Evolutionary conservation across 2,888 invertebrate genomes (phyloP).

Genomic region (Colletes collaris): DNA sequence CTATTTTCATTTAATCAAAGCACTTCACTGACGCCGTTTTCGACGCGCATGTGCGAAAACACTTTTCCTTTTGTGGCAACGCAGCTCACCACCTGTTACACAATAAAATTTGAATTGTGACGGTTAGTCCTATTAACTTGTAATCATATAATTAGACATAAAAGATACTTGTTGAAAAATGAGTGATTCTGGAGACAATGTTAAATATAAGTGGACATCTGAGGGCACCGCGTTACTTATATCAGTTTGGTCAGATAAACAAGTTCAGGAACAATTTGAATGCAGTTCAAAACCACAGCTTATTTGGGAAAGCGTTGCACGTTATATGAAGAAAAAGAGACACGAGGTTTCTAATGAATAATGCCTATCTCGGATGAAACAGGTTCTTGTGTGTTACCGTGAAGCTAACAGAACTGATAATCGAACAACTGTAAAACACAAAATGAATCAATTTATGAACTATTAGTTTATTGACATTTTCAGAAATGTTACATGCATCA

Average conservation of each 20-base stretch:
- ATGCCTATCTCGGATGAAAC: slow-evolving; percentile 81
- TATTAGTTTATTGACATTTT: neutral
- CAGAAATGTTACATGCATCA: neutral
- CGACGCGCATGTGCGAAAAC: too few species aligned
- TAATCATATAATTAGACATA: neutral
- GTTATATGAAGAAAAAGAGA: slow-evolving; percentile 81
- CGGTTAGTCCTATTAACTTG: too few species aligned
- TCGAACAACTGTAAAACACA: slow-evolving; percentile 79
- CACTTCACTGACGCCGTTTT: too few species aligned
- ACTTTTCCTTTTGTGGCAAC: too few species aligned
- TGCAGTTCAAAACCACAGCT: slow-evolving; percentile 77
- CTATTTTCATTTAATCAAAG: neutral
- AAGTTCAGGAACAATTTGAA: slow-evolving; percentile 81
- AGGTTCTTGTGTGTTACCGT: slow-evolving; percentile 80
- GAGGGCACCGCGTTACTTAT: slow-evolving; percentile 80
- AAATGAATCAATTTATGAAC: slow-evolving; percentile 73
- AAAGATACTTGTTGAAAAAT: slow-evolving; percentile 51
- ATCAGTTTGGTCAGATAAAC: slow-evolving; percentile 81
- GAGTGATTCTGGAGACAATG: slow-evolving; percentile 75
- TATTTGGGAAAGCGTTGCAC: slow-evolving; percentile 81
- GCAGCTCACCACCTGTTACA: too few species aligned
- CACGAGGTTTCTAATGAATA: slow-evolving; percentile 80
- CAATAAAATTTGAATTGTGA: too few species aligned
- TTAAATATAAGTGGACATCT: slow-evolving; percentile 81
- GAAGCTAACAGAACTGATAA: slow-evolving; percentile 79